Evolutionary conservation across 2,888 invertebrate genomes (phyloP), one percentile per base, ranked within the genome.

Genomic region (Sesia apiformis): DNA sequence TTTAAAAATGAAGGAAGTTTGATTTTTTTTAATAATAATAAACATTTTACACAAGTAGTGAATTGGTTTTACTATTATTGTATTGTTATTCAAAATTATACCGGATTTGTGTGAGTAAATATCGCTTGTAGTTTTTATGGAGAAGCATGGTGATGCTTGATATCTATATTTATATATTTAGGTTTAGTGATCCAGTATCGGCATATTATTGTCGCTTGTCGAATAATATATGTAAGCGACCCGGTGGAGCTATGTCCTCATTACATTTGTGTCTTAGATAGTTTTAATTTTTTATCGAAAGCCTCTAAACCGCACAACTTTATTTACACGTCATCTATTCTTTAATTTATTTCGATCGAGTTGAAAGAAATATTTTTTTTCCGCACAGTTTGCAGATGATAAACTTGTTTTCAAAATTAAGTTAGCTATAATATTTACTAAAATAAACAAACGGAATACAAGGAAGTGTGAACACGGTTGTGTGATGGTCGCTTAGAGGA

Each of bases 71-170:
- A 63, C 62, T 60, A 60, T 74, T 70, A 73, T 63, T 61, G 60
- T 64, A 63, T 61, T 60, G 60, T 74, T 70, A 73, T 73, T 70
- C 72, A 71, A 77, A 80, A 75, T 50, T 50, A 5, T 38, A 50
- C 50, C 50, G 82, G 81, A 84, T 80, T 65, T 75, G 79, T 84
- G 84, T 86, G 80, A 84, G 82, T 86, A 84, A 83, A 75, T 77
- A 72, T 72, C 71, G 87, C 87, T 87, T 87, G 83, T 87, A 87
- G 86, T 83, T 74, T 81, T 73, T 74, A 78, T 85, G 78, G 79
- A 78, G 69, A 76, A 75, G 87, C 86, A 86, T 87, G 86, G 71
- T 74, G 80, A 76, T 77, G 82, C 83, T 76, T 71, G 63, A 68
- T 70, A 65, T 65, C 65, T 69, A 77, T 46, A 50, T 50, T 50